Evolutionary conservation across 2,113 vertebrate genomes (phyloP), one percentile per base, ranked within the genome.

Genomic region (Elanus axillaris): DNA sequence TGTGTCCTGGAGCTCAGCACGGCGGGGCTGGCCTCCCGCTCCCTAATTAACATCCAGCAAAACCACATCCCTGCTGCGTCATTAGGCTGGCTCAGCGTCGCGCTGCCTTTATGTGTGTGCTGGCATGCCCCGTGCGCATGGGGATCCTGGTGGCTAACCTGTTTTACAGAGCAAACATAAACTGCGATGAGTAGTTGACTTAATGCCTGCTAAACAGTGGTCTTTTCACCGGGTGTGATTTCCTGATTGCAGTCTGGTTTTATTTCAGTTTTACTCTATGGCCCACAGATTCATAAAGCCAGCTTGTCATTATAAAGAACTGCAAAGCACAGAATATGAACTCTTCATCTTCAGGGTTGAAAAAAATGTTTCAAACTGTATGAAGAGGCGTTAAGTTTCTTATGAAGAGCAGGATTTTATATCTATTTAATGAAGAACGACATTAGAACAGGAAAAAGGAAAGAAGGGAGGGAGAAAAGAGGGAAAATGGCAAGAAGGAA

Each of bases 41-140:
- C 36, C 40, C 50, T 32, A 3, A 17, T 11, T 17, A 73, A 40
- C 53, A 16, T 17, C 40, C 50, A 10, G 7, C 14, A 21, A 22
- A 75, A 50, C 6, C 38, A 7, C 8, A 0, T 31, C 77, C 53
- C 47, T 14, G 43, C 69, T 18, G 47, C 13, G 38, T 48, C 18
- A 0, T 31, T 8, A 19, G 16, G 26, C 38, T 8, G 38, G 56
- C 29, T 4, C 60, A 2, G 1, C 1, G 1, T 20, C 6, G 7
- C 2, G 3, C 73, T 43, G 73, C 59, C 29, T 27, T 36, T 32
- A 5, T 4, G 45, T 34, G 50, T 7, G 8, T 16, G 42, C 53
- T n/a, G 42, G 23, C 20, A 0, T 6, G 18, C 9, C 27, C 36
- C 4, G 1, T 14, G 32, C 7, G 52, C 56, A 3, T 5, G 16